Conservation (phyloP, 2,888 invertebrate species). For the Tortrix viridana region DNA sequence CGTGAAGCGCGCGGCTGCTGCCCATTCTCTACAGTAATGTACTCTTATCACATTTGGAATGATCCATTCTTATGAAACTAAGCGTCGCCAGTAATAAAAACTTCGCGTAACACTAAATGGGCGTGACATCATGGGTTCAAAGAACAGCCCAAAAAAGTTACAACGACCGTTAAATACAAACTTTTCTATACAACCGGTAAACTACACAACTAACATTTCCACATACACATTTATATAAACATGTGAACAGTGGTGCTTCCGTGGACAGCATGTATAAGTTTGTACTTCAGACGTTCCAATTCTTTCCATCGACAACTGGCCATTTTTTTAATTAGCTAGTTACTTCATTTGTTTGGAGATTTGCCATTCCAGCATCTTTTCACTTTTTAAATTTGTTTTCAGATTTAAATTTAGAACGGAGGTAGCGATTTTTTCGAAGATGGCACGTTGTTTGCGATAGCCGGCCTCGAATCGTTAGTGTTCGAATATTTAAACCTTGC, state of each 20-base stretch:
- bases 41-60: background rate
- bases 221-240: background rate
- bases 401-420: background rate
- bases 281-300: background rate
- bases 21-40: too few relatives aligned
- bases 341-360: constrained; percentile 11
- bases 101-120: constrained; percentile 11
- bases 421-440: too few relatives aligned
- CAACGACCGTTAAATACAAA: constrained; percentile 15
- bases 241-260: background rate
- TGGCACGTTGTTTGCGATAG: too few relatives aligned
- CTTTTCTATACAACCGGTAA: background rate
- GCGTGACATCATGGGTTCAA: constrained; percentile 22
- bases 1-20: too few relatives aligned
- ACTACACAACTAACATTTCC: background rate
- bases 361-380: constrained; percentile 9
- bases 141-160: constrained; percentile 24
- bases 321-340: constrained; percentile 17
- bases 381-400: background rate
- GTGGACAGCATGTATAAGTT: background rate
- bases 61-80: constrained; percentile 5
- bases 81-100: constrained; percentile 1
- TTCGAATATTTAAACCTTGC: too few relatives aligned
- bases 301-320: constrained; percentile 17
- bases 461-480: too few relatives aligned